A percentile compares a stretch with the other conserved stretches of the same genome.
Conservation (phyloP, 2,113 vertebrate genomes). For the Prietella phreatophila region DNA sequence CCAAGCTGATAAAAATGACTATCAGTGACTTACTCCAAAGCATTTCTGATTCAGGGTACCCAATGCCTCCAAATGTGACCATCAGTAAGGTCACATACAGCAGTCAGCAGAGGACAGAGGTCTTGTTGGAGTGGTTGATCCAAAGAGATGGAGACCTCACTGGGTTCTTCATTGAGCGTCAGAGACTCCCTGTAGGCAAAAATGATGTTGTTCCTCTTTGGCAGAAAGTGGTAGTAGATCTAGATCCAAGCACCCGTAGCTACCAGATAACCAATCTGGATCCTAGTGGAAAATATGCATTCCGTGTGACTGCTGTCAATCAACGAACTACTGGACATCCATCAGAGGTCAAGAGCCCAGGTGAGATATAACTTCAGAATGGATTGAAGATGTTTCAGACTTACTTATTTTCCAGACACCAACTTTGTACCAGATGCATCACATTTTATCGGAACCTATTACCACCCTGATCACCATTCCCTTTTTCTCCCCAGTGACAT, state of each 20-base stretch:
- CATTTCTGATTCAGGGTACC: conserved; percentile 71
- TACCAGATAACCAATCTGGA: conserved; percentile 76
- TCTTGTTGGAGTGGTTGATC: conserved; percentile 80
- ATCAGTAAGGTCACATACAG: conserved; percentile 77
- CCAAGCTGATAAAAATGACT: not conserved
- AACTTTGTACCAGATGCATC: not conserved
- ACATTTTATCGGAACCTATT: not conserved
- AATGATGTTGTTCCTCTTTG: conserved; percentile 58
- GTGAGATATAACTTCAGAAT: conserved; percentile 65
- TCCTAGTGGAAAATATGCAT: conserved; percentile 76
- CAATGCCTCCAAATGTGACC: conserved; percentile 82
- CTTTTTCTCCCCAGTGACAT: not conserved
- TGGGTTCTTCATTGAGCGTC: conserved; percentile 80
- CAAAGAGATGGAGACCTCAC: conserved; percentile 72
- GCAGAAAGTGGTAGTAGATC: conserved; percentile 72
- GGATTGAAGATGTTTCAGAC: not conserved
- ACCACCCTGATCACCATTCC: not conserved
- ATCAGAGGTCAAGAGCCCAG: conserved; percentile 84
- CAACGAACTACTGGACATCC: conserved; percentile 81
- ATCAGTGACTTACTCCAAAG: not conserved
- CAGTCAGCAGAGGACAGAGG: conserved; percentile 74
- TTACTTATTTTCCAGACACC: not conserved
- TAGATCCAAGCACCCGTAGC: conserved; percentile 73
- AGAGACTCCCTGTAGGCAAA: conserved; percentile 55
- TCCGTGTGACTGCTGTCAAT: conserved; percentile 83